Evolutionary conservation across 2,113 vertebrate species (phyloP).

Genomic region (Hippolais icterina): DNA sequence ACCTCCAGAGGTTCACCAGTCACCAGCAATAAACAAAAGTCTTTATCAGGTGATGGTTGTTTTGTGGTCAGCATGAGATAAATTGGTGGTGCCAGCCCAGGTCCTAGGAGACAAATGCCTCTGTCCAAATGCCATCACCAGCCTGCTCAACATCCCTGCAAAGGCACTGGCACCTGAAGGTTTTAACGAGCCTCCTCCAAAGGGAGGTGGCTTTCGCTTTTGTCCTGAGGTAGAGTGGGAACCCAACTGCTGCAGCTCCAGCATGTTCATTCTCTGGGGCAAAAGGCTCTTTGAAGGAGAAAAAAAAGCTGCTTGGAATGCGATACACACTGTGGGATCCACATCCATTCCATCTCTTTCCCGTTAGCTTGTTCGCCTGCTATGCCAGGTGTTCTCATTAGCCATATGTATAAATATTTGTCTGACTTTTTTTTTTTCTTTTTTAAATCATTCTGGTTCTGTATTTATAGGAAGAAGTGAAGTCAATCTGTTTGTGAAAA

Average conservation of each 20-base stretch:
- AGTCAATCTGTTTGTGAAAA: slow-evolving; percentile 53
- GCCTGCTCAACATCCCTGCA: background rate
- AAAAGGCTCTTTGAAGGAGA: background rate
- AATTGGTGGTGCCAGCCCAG: slow-evolving; percentile 49
- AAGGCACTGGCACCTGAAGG: background rate
- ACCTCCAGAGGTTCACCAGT: slow-evolving; percentile 44
- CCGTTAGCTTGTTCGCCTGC: slow-evolving; percentile 57
- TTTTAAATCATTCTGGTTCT: slow-evolving; percentile 48
- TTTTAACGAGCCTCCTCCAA: background rate
- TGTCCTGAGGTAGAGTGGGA: background rate
- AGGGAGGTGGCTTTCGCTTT: background rate
- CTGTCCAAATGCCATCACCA: background rate
- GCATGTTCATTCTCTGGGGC: background rate
- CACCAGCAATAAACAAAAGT: slow-evolving; percentile 55
- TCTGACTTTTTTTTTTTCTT: slow-evolving; percentile 23
- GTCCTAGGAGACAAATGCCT: slow-evolving; percentile 41
- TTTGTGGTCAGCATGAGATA: slow-evolving; percentile 53
- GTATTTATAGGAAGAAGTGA: slow-evolving; percentile 54
- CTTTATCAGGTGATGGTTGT: slow-evolving; percentile 46
- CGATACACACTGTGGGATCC: background rate
- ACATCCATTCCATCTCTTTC: slow-evolving; percentile 19
- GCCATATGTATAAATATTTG: slow-evolving; percentile 75
- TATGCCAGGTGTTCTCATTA: slow-evolving; percentile 74
- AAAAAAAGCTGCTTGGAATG: background rate
- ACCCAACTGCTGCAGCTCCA: background rate